A percentile compares a stretch with the other conserved stretches of the same genome.
These are phyloP conservation scores for Drosophila orena DNA, from an alignment of 1,140 invertebrate species.

Conservation along the genomic window DNA sequence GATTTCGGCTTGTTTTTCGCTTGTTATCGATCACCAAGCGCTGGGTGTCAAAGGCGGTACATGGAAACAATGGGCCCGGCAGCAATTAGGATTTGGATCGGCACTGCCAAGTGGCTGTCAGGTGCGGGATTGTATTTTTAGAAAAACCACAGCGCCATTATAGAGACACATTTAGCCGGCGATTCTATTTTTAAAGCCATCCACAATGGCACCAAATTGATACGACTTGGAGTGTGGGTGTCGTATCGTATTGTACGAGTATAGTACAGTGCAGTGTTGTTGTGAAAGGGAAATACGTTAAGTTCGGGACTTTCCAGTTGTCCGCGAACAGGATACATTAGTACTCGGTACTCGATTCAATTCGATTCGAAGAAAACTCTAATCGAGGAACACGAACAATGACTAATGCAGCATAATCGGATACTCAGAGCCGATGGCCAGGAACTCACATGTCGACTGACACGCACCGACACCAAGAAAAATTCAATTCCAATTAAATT, in stretches of 20 bases:
- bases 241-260: too few relatives aligned
- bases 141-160: conserved; percentile 69
- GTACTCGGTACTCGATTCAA: not conserved
- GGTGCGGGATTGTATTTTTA: conserved; percentile 66
- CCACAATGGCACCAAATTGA: conserved; percentile 43
- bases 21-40: conserved; percentile 44
- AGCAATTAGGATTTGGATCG: conserved; percentile 62
- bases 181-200: conserved; percentile 73
- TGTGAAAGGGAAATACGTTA: conserved; percentile 7
- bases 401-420: conserved; percentile 19
- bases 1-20: conserved; percentile 48
- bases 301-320: conserved; percentile 39
- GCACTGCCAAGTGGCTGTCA: conserved; percentile 39
- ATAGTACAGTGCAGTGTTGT: not conserved
- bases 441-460: conserved; percentile 24
- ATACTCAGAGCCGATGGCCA: conserved; percentile 5
- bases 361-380: conserved; percentile 26
- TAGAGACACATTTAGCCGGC: conserved; percentile 67
- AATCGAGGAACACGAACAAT: conserved; percentile 30
- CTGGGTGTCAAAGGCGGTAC: conserved; percentile 66
- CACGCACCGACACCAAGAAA: conserved; percentile 26
- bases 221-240: conserved; percentile 11
- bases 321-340: conserved; percentile 27
- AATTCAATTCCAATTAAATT: conserved; percentile 43
- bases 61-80: conserved; percentile 55